Evolutionary conservation across 2,888 invertebrate species (phyloP), one percentile per base, ranked within the genome.

Genomic region (Brachyptera risi): DNA sequence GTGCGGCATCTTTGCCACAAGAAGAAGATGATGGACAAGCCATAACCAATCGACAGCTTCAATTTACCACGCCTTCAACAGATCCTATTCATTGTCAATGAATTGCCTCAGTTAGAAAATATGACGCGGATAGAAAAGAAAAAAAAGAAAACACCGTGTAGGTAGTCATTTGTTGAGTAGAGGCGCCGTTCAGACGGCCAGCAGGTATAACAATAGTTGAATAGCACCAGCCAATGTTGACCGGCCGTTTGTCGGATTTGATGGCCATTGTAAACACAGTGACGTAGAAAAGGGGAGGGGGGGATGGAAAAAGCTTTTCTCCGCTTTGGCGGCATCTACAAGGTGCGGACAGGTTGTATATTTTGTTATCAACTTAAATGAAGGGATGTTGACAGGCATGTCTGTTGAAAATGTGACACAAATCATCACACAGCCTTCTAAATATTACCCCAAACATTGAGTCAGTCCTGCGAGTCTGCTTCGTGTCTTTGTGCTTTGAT

Each of bases 291-390:
- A 47, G 61, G 60, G 60, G 37, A 56, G 47, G 35, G 15, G 56
- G 61, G 60, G 60, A 24, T 60, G 47, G 35, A 19, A 23, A 26
- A 15, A 59, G 59, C 49, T 19, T 49, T 23, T 47, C 31, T 13
- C 19, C 31, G 24, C 56, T 62, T 59, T 59, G 62, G 51, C 59
- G 62, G 62, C 56, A 17, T n/a, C 31, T 19, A 35, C 2, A 49
- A 62, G 62, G 62, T 51, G 62, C 47, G 58, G 58, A 62, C 58
- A 58, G 58, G 54, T 54, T 62, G 62, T 62, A 56, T 59, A 61
- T 61, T 58, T 56, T 56, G 47, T 2, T 42, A 42, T 42, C 17
- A 51, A 51, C 50, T 31, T 27, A 23, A 24, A 37, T 23, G 15
- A 35, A 42, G 17, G 42, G 44, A 42, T 60, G 60, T 60, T 60